Conservation (phyloP, 2,113 vertebrate species). For the Sylvia atricapilla region DNA sequence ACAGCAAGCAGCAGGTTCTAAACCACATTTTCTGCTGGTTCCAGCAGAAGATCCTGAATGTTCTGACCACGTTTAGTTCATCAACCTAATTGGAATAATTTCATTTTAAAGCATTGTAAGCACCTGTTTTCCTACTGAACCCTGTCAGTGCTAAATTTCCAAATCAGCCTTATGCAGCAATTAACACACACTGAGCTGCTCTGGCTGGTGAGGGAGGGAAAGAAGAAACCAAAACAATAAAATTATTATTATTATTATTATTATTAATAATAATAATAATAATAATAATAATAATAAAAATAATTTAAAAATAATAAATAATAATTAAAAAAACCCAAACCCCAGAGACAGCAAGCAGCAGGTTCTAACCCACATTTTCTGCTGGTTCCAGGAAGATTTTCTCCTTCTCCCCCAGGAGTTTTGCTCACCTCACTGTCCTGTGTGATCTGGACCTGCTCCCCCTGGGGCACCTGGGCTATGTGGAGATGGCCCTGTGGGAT, state of each 20-base stretch:
- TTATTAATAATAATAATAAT: no score
- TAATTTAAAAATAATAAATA: no score
- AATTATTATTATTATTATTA: background rate
- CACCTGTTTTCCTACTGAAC: background rate
- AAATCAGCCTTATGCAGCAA: background rate
- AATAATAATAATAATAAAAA: no score
- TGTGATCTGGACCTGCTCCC: conserved; percentile 98
- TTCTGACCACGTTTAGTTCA: background rate
- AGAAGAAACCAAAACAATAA: background rate
- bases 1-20: background rate
- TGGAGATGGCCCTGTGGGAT: conserved; percentile 97
- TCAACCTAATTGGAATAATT: background rate
- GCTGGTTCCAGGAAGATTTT: background rate
- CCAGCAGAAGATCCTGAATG: background rate
- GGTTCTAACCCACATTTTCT: background rate
- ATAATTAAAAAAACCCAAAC: no score
- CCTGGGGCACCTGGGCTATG: conserved; percentile 97
- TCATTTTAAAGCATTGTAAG: background rate
- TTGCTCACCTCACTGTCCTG: conserved; percentile 94
- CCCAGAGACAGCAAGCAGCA: background rate
- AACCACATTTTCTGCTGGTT: background rate
- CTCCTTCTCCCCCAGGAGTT: background rate
- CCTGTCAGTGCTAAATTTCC: background rate
- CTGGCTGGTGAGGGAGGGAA: background rate
- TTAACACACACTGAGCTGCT: background rate